Percentiles rank a stretch among this genome's conserved stretches.
Conservation (phyloP, 2,888 invertebrate genomes). For the Patella caerulea region DNA sequence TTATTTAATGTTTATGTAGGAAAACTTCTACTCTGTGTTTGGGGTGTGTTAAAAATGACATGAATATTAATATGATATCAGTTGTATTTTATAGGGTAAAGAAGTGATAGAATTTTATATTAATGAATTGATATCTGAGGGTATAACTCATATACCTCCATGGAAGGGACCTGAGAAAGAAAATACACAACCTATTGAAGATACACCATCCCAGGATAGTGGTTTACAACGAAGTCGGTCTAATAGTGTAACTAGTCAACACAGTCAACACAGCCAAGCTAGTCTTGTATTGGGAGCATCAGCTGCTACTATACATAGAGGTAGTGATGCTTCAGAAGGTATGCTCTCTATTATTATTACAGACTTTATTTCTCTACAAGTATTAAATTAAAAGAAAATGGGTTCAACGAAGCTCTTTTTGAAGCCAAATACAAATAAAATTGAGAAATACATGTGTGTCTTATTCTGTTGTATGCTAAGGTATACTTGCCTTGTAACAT, state of each 20-base stretch:
- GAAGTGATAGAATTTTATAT: slow-evolving; percentile 94
- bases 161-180: slow-evolving; percentile 73
- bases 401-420: too few species aligned
- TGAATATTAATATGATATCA: too few species aligned
- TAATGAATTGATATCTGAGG: slow-evolving; percentile 82
- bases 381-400: too few species aligned
- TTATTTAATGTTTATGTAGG: too few species aligned
- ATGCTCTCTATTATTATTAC: not conserved
- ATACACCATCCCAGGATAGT: slow-evolving; percentile 60
- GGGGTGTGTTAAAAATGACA: too few species aligned
- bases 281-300: slow-evolving; percentile 72
- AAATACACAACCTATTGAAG: slow-evolving; percentile 38
- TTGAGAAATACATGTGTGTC: too few species aligned
- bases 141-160: slow-evolving; percentile 78
- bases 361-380: too few species aligned
- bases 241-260: slow-evolving; percentile 48
- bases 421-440: too few species aligned
- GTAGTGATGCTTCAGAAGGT: slow-evolving; percentile 23
- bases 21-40: too few species aligned
- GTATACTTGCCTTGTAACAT: too few species aligned
- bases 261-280: slow-evolving; percentile 51
- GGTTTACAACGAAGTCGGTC: slow-evolving; percentile 57
- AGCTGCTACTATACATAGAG: slow-evolving; percentile 57
- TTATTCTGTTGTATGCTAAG: too few species aligned
- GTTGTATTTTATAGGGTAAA: slow-evolving; percentile 79